Percentiles rank a stretch among this genome's conserved stretches.
These are phyloP conservation scores for Dreissena rostriformis DNA, from an alignment of 1,140 invertebrate genomes.

Conservation along the genomic window DNA sequence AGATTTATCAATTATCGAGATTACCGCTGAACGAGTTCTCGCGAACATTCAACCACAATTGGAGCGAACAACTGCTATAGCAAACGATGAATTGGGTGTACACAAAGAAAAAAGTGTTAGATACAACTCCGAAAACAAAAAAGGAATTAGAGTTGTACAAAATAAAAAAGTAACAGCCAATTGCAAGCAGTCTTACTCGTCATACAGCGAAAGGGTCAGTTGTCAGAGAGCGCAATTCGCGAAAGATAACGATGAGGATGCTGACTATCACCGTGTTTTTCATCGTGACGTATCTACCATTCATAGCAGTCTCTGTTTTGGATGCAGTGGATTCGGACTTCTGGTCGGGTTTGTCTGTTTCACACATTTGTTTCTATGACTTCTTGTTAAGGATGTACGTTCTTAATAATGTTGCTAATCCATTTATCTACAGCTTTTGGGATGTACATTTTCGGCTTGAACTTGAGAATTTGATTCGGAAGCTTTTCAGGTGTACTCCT, in stretches of 20 bases:
- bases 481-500: background rate
- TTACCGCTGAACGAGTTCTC: background rate
- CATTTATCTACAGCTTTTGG: conserved; percentile 69
- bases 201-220: background rate
- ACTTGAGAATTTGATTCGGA: background rate
- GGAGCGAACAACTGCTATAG: background rate
- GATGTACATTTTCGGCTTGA: conserved; percentile 19
- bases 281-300: conserved; percentile 62
- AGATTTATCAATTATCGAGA: background rate
- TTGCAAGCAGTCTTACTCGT: conserved; percentile 13
- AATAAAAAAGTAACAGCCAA: conserved; percentile 19
- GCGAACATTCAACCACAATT: background rate
- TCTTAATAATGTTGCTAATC: conserved; percentile 66
- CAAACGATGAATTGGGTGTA: background rate
- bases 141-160: background rate
- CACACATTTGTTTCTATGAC: conserved; percentile 7
- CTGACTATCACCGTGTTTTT: conserved; percentile 60
- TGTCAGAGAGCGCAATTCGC: conserved; percentile 16
- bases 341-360: conserved; percentile 24
- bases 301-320: conserved; percentile 54
- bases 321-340: conserved; percentile 44
- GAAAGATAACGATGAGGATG: conserved; percentile 61
- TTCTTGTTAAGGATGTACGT: conserved; percentile 62
- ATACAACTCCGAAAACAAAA: background rate
- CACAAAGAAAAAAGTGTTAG: background rate